Percentiles rank a stretch among this genome's conserved stretches.
Evolutionary conservation across 2,113 vertebrate genomes (phyloP).

Genomic region (Carassius carassius): DNA sequence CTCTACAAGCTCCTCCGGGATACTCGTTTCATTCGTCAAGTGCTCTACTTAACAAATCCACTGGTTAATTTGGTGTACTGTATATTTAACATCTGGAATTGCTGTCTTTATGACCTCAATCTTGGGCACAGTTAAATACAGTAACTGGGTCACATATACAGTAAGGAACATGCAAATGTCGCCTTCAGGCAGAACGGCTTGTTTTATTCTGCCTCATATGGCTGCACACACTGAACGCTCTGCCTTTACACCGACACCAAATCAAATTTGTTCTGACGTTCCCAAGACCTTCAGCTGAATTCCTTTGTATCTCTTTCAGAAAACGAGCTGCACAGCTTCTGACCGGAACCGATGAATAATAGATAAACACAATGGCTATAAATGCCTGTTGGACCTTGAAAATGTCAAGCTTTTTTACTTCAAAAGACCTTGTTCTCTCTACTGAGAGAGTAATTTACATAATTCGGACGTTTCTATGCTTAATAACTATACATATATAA

Average conservation of each 20-base stretch:
- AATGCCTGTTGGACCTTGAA: not conserved
- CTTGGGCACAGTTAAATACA: conserved; percentile 22
- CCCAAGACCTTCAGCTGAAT: not conserved
- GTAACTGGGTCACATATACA: conserved; percentile 31
- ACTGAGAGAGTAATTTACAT: not conserved
- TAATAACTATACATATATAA: not conserved
- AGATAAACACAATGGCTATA: conserved; percentile 9
- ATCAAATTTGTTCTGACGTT: conserved; percentile 21
- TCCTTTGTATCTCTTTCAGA: conserved; percentile 5
- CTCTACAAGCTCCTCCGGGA: conserved; percentile 29
- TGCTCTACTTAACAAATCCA: conserved; percentile 42
- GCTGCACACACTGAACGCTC: not conserved
- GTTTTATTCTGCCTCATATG: not conserved
- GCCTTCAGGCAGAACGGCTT: not conserved
- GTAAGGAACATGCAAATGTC: not conserved
- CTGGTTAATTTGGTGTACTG: conserved; percentile 40
- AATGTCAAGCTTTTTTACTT: not conserved
- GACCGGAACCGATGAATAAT: conserved; percentile 6
- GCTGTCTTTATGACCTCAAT: conserved; percentile 26
- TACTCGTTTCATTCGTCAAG: not conserved
- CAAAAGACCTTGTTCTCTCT: not conserved
- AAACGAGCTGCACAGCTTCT: not conserved
- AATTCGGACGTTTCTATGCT: not conserved
- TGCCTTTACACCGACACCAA: not conserved
- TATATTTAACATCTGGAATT: conserved; percentile 34